Evolutionary conservation across 2,888 invertebrate genomes (phyloP).

Genomic region (Drosophila prostipennis): DNA sequence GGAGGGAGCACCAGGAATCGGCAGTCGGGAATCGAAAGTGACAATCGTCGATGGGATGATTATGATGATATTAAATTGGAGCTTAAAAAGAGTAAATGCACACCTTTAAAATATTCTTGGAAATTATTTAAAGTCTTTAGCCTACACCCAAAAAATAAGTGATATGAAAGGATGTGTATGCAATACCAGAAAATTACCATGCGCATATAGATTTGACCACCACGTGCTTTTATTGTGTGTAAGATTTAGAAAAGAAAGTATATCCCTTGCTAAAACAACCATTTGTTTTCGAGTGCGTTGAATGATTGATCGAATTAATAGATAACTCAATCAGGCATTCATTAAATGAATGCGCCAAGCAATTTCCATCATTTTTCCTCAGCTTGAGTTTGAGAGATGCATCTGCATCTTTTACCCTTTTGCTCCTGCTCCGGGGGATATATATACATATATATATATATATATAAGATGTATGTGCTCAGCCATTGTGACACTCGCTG

Average conservation of each 20-base stretch:
- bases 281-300: conserved; percentile 18
- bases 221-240: too few relatives aligned
- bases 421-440: conserved; percentile 6
- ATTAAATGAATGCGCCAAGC: conserved; percentile 27
- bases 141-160: too few relatives aligned
- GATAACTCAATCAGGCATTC: conserved; percentile 33
- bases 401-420: conserved; percentile 13
- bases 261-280: conserved; percentile 9
- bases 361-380: conserved; percentile 19
- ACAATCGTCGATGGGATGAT: conserved; percentile 27
- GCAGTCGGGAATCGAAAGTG: conserved; percentile 56
- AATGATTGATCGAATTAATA: conserved; percentile 28
- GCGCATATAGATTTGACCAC: too few relatives aligned
- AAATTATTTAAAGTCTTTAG: not conserved
- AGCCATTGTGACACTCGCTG: conserved; percentile 50
- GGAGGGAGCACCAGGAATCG: not conserved
- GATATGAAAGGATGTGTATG: too few relatives aligned
- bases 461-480: conserved; percentile 13
- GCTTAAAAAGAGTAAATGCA: not conserved
- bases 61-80: conserved; percentile 10
- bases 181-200: too few relatives aligned
- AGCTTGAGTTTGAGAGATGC: conserved; percentile 21
- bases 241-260: too few relatives aligned
- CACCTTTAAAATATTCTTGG: not conserved
- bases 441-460: not conserved